These are phyloP conservation scores for Chrysina gloriosa DNA, from an alignment of 2,888 invertebrate genomes.

Conservation along the genomic window DNA sequence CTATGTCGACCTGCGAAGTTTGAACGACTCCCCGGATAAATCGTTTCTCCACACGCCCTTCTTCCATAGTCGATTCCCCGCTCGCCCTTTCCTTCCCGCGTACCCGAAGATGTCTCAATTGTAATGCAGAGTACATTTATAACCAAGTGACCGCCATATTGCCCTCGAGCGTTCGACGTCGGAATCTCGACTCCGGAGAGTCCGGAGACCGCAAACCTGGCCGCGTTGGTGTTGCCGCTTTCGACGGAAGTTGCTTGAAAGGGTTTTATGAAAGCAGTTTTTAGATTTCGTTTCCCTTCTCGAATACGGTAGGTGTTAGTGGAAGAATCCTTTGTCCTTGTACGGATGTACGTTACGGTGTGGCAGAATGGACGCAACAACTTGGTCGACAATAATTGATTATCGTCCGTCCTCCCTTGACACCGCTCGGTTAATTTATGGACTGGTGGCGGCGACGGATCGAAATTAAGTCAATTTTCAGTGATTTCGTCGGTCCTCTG, in stretches of 20 bases:
- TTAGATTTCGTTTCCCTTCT: background rate
- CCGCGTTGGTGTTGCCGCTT: too few species aligned
- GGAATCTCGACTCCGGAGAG: background rate
- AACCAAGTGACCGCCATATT: slow-evolving; percentile 14
- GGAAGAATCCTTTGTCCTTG: background rate
- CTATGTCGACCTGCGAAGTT: slow-evolving; percentile 44
- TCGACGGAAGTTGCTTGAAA: background rate
- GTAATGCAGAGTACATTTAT: slow-evolving; percentile 22
- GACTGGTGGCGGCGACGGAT: slow-evolving; percentile 6
- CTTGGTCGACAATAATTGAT: slow-evolving; percentile 25
- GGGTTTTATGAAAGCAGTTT: slow-evolving; percentile 5
- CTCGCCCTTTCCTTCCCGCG: background rate
- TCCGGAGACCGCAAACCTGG: background rate
- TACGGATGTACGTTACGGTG: background rate
- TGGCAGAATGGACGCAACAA: slow-evolving; percentile 14
- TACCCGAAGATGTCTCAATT: slow-evolving; percentile 8
- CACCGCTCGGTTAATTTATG: slow-evolving; percentile 16
- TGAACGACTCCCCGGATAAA: slow-evolving; percentile 44
- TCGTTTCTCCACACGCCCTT: background rate
- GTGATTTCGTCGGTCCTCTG: slow-evolving; percentile 12
- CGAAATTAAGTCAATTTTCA: slow-evolving; percentile 28
- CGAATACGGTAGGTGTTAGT: background rate
- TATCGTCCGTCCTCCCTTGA: slow-evolving; percentile 8
- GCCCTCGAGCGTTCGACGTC: slow-evolving; percentile 1
- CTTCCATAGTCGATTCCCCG: background rate